A percentile compares a stretch with the other conserved stretches of the same genome.
These are phyloP conservation scores for Spodoptera litura DNA, from an alignment of 1,140 invertebrate genomes.

Conservation along the genomic window DNA sequence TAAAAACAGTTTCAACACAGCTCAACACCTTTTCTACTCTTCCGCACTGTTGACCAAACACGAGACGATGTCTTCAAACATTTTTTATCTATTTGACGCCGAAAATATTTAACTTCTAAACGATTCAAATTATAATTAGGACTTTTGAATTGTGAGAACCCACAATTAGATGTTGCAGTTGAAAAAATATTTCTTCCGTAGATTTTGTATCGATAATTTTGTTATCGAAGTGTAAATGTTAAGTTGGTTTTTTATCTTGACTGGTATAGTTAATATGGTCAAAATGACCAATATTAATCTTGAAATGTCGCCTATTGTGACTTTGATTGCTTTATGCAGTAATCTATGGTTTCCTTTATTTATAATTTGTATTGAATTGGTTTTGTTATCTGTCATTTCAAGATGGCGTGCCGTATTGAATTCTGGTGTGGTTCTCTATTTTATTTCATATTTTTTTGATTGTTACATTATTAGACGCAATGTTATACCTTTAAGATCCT, in stretches of 20 bases:
- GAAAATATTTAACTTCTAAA: conserved; percentile 83
- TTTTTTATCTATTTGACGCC: conserved; percentile 77
- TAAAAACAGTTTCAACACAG: not conserved
- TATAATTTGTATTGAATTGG: conserved; percentile 54
- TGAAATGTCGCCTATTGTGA: conserved; percentile 73
- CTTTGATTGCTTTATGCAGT: conserved; percentile 56
- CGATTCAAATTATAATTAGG: conserved; percentile 84
- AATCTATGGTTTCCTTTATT: conserved; percentile 58
- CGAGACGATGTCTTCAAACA: conserved; percentile 79
- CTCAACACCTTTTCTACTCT: conserved; percentile 63
- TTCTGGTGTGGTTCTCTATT: not conserved
- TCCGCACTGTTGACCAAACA: conserved; percentile 75
- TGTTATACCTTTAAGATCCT: too few relatives aligned
- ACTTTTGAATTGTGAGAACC: conserved; percentile 69
- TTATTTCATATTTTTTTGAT: not conserved
- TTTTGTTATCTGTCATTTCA: not conserved
- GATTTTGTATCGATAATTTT: not conserved
- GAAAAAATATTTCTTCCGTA: conserved; percentile 10
- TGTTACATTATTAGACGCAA: too few relatives aligned
- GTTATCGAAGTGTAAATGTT: not conserved
- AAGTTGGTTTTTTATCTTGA: conserved; percentile 49
- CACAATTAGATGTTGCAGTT: conserved; percentile 44
- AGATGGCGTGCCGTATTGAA: not conserved
- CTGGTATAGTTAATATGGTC: conserved; percentile 68
- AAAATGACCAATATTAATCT: conserved; percentile 79